Conservation (phyloP, 2,888 invertebrate species). For the Chalcis sispes region DNA sequence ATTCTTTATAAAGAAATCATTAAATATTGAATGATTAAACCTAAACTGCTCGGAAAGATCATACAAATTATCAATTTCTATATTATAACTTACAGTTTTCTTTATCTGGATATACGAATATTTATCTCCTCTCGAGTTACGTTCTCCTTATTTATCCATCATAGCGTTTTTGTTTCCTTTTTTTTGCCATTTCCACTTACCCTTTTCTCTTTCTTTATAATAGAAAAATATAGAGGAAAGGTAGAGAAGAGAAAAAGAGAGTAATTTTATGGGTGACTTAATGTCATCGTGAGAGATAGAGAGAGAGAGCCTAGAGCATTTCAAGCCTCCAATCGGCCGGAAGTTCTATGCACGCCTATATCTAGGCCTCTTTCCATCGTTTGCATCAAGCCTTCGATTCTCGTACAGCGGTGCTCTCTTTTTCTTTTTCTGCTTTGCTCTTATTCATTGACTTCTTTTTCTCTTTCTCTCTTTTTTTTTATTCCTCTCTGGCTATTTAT, state of each 20-base stretch:
- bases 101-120: too few relatives aligned
- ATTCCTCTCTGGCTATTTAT: constrained; percentile 17
- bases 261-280: constrained; percentile 53
- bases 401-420: neutral
- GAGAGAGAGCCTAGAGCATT: constrained; percentile 11
- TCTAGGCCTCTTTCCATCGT: constrained; percentile 34
- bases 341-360: constrained; percentile 35
- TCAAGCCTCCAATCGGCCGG: constrained; percentile 45
- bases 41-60: too few relatives aligned
- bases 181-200: too few relatives aligned
- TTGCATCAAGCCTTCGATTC: constrained; percentile 9
- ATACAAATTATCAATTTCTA: too few relatives aligned
- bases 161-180: too few relatives aligned
- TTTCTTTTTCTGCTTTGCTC: neutral
- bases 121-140: too few relatives aligned
- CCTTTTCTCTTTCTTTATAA: too few relatives aligned
- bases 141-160: too few relatives aligned
- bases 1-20: too few relatives aligned
- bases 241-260: neutral
- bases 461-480: constrained; percentile 3
- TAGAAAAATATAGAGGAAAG: neutral
- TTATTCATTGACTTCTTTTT: neutral
- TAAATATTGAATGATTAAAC: too few relatives aligned
- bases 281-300: constrained; percentile 33
- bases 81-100: too few relatives aligned